Percentiles rank a stretch among this genome's conserved stretches.
These are phyloP conservation scores for Ifrita kowaldi DNA, from an alignment of 2,113 vertebrate genomes.

Conservation along the genomic window DNA sequence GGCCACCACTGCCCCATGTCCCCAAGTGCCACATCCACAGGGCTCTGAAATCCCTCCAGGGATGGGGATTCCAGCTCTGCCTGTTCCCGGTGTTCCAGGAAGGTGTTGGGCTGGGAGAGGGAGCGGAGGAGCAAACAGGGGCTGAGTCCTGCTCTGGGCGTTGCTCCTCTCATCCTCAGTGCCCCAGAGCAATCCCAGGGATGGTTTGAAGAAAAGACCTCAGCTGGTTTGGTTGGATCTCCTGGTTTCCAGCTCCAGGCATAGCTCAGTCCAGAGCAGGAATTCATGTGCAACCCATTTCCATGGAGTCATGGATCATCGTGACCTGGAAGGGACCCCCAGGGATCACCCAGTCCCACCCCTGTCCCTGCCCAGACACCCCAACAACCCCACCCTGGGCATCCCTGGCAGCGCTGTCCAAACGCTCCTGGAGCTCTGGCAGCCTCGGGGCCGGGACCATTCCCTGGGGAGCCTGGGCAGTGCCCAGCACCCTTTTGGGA, in stretches of 20 bases:
- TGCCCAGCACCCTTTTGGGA: not conserved
- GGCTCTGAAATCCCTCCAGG: not conserved
- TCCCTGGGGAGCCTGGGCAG: not conserved
- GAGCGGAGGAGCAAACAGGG: not conserved
- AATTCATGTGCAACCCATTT: not conserved
- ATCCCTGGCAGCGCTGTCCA: rapidly evolving
- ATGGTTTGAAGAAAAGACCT: not conserved
- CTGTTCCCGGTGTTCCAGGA: not conserved
- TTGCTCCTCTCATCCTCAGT: not conserved
- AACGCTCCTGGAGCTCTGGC: not conserved
- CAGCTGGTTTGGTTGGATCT: rapidly evolving
- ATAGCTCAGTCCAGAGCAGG: not conserved
- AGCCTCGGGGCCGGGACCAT: not conserved
- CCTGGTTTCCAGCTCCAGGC: not conserved
- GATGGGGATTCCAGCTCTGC: not conserved
- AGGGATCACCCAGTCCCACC: rapidly evolving
- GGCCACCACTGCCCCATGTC: not conserved
- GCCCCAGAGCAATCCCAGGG: too few relatives aligned
- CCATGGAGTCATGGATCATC: rapidly evolving
- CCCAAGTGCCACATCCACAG: not conserved
- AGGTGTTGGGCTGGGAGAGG: not conserved
- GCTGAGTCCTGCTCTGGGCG: rapidly evolving
- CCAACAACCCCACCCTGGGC: not conserved
- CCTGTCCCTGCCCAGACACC: not conserved
- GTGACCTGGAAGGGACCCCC: not conserved